A percentile compares a stretch with the other conserved stretches of the same genome.
These are phyloP conservation scores for Mythimna loreyi DNA, from an alignment of 2,888 invertebrate genomes.

Conservation along the genomic window DNA sequence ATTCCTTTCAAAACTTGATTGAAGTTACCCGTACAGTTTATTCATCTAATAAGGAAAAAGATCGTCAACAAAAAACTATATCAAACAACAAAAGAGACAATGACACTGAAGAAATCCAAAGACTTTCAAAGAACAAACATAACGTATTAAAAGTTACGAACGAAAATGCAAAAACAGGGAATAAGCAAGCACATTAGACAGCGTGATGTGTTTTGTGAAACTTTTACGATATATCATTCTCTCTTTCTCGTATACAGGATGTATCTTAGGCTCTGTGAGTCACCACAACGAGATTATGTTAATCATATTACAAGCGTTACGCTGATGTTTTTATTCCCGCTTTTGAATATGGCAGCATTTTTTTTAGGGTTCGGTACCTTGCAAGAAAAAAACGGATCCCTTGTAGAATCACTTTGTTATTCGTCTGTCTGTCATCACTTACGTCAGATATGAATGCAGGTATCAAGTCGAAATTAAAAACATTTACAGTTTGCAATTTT, in stretches of 20 bases:
- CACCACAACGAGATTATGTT: conserved; percentile 64
- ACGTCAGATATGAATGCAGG: too few relatives aligned
- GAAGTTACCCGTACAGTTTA: conserved; percentile 25
- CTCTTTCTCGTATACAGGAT: conserved; percentile 54
- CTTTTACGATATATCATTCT: conserved; percentile 66
- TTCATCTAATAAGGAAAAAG: conserved; percentile 30
- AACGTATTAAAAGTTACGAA: conserved; percentile 63
- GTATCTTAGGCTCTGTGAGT: conserved; percentile 58
- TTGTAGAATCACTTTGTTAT: too few relatives aligned
- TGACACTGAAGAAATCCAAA: conserved; percentile 41
- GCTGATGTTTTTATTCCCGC: conserved; percentile 58
- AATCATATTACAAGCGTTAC: conserved; percentile 59
- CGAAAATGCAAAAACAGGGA: conserved; percentile 65
- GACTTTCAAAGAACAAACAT: conserved; percentile 37
- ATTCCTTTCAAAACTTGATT: conserved; percentile 20
- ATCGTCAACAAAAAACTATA: conserved; percentile 22
- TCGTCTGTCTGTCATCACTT: too few relatives aligned
- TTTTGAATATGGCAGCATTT: conserved; percentile 54
- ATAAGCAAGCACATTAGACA: conserved; percentile 61
- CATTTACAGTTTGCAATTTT: too few relatives aligned
- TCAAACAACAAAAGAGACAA: conserved; percentile 37
- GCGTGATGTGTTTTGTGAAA: conserved; percentile 63
- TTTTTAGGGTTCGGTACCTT: not conserved
- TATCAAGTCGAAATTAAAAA: too few relatives aligned
- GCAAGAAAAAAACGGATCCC: too few relatives aligned